Base-by-base conservation (phyloP, 2,888 invertebrate genomes). In the Andrena marginata region DNA sequence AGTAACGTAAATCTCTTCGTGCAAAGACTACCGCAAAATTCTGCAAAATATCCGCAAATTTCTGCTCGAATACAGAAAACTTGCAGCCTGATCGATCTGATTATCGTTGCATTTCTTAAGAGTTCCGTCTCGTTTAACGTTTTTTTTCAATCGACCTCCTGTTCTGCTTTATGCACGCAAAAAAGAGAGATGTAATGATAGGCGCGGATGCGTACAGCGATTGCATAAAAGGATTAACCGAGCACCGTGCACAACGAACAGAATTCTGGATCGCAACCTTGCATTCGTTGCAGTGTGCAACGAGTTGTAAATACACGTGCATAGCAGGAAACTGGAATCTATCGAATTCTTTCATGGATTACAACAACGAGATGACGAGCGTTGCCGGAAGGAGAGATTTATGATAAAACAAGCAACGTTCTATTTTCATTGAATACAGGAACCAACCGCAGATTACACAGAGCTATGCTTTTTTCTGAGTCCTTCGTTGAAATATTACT, bases 181-280 rank as follows among this genome's bases (percentile, higher is more conserved):
- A 80, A 80, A 23, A 23, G n/a, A 10, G 23, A 13, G 20, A n/a
- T 71, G 20, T n/a, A 67, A 80, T 80, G 48, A 67, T 35, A 67
- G 48, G 62, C 20, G 62, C 62, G 23, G 79, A 80, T 49, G 71
- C 71, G 62, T 80, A 64, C 71, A 80, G 67, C 65, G 81, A 54
- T 80, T 80, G 80, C 81, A 42, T 72, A 71, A 80, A 80, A 80
- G 80, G 48, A n/a, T 56, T 67, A 80, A 23, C 51, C 7, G 23
- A 56, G 77, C 26, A 8, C n/a, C 23, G 26, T 26, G 54, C 20
- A 13, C 31, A 54, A 59, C 33, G 23, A 33, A 65, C 35, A 13
- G 48, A 29, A 31, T 48, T 79, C 16, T 20, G 16, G 51, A 59
- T 26, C 31, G 49, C 51, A 80, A 68, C 69, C 80, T 81, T 81